Evolutionary conservation across 2,113 vertebrate genomes (phyloP).

Genomic region (Geococcyx californianus): DNA sequence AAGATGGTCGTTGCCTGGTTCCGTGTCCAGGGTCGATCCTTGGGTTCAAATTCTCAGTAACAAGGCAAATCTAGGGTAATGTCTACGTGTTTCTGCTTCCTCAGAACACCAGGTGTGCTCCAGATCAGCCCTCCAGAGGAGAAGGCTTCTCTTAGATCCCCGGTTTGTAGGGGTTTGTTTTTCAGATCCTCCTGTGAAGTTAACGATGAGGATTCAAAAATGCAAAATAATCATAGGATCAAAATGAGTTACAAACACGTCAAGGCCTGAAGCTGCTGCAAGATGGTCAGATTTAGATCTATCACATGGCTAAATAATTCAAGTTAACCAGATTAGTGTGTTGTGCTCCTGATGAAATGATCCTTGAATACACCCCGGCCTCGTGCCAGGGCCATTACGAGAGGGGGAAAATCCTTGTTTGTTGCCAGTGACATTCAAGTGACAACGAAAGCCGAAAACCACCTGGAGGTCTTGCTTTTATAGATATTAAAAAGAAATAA

Average conservation of each 20-base stretch:
- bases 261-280: background rate
- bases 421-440: background rate
- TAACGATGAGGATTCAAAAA: constrained; percentile 35
- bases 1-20: background rate
- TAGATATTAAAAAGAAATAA: background rate
- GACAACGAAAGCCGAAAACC: background rate
- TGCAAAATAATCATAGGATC: constrained; percentile 27
- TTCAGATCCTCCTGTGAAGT: constrained; percentile 4
- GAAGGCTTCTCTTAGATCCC: background rate
- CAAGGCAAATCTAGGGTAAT: background rate
- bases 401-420: background rate
- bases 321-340: constrained; percentile 63
- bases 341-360: constrained; percentile 49
- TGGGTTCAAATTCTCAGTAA: rapidly evolving
- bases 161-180: background rate
- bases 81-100: background rate
- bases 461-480: background rate
- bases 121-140: background rate
- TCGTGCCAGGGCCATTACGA: constrained; percentile 1
- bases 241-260: background rate
- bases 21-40: rapidly evolving
- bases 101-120: background rate
- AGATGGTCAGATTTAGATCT: constrained; percentile 53
- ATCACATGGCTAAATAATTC: constrained; percentile 64
- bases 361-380: constrained; percentile 3